phyloP scores from a whole-genome alignment of 2,797 vertebrate species.

The Distichodus sexfasciatus region DNA sequence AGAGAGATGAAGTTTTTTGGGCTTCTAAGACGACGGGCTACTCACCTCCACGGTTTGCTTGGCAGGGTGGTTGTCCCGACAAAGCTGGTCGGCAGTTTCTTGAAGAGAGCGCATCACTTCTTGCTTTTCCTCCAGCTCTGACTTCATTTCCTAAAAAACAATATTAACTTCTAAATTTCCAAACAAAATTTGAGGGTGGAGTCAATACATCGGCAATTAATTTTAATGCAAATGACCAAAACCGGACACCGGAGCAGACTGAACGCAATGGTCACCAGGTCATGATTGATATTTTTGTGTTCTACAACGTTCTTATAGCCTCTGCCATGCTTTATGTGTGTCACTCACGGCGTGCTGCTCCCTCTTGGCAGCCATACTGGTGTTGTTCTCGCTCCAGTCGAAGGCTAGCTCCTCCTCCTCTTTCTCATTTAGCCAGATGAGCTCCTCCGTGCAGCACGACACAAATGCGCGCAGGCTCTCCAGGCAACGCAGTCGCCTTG shows the following conservation, averaged over 20 bases:
- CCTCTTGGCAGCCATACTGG: constrained; percentile 84
- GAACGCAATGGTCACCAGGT: not conserved
- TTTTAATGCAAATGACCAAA: not conserved
- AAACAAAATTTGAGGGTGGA: too few species aligned
- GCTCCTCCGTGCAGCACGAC: constrained; percentile 88
- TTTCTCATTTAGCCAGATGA: constrained; percentile 97
- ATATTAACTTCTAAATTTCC: not conserved
- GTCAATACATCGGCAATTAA: too few species aligned
- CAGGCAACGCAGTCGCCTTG: constrained; percentile 88
- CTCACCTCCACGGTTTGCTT: constrained; percentile 95
- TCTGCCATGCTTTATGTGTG: not conserved
- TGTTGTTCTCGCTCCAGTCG: constrained; percentile 94
- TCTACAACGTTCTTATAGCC: not conserved
- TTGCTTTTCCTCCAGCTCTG: constrained; percentile 89
- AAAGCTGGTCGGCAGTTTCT: constrained; percentile 86
- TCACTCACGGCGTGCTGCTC: constrained; percentile 85
- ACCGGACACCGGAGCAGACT: not conserved
- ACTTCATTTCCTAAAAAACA: constrained; percentile 80
- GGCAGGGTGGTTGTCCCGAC: constrained; percentile 93
- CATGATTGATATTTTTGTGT: too few species aligned
- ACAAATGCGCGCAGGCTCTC: constrained; percentile 91
- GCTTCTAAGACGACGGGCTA: not conserved
- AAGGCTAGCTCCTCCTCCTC: constrained; percentile 96
- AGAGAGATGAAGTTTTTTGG: too few species aligned
- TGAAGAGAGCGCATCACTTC: constrained; percentile 88